Conservation (phyloP, 2,113 vertebrate species). For the Phrynosoma blainvillii region DNA sequence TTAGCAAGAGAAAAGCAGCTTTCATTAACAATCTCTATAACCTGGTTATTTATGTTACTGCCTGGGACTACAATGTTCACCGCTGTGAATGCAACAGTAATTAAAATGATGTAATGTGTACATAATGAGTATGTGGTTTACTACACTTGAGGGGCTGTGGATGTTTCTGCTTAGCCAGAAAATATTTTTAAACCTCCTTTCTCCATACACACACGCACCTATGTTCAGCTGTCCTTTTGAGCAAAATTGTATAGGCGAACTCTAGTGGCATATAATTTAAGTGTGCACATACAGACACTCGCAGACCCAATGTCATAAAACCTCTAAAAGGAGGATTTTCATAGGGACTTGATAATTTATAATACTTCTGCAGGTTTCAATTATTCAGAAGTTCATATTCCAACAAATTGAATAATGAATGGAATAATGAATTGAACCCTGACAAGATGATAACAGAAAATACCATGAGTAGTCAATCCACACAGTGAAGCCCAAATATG, state of each 20-base stretch:
- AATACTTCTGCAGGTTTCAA: constrained; percentile 80
- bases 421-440: constrained; percentile 80
- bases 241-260: constrained; percentile 66
- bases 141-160: constrained; percentile 46
- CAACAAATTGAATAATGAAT: constrained; percentile 85
- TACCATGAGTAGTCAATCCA: constrained; percentile 55
- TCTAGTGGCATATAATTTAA: constrained; percentile 74
- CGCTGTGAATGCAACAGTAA: constrained; percentile 50
- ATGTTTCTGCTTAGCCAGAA: constrained; percentile 35
- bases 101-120: constrained; percentile 67
- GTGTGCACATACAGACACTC: neutral
- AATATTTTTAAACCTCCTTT: constrained; percentile 56
- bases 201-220: constrained; percentile 13
- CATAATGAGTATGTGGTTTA: constrained; percentile 57
- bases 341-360: constrained; percentile 78
- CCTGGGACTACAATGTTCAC: constrained; percentile 18
- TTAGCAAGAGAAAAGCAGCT: neutral
- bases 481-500: constrained; percentile 41
- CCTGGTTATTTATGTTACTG: constrained; percentile 40
- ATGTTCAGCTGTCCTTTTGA: constrained; percentile 44
- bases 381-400: constrained; percentile 80
- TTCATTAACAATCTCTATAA: constrained; percentile 46
- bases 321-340: constrained; percentile 71
- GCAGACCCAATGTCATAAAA: constrained; percentile 69
- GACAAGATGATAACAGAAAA: constrained; percentile 74